Conservation (phyloP, 2,888 invertebrate species). For the Clivina fossor region DNA sequence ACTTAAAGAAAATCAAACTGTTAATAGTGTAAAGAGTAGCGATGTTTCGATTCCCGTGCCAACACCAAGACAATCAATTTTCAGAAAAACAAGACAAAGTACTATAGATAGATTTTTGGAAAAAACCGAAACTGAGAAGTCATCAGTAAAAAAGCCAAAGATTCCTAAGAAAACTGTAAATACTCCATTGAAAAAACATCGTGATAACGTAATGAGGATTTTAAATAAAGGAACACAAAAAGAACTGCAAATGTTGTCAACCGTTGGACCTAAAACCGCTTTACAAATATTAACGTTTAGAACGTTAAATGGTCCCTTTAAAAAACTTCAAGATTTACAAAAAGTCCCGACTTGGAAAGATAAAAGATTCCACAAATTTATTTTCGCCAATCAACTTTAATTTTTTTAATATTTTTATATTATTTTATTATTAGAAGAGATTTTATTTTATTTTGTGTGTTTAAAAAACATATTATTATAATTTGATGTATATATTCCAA, state of each 20-base stretch:
- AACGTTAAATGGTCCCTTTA: constrained; percentile 47
- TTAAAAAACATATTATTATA: too few species aligned
- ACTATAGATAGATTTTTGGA: background rate
- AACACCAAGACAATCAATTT: background rate
- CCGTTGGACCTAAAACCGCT: constrained; percentile 54
- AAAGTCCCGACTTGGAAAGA: constrained; percentile 50
- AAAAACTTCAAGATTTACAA: constrained; percentile 46
- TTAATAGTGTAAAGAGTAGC: background rate
- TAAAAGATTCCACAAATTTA: constrained; percentile 48
- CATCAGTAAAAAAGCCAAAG: too few species aligned
- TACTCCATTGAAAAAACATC: constrained; percentile 45
- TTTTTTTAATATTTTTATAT: background rate
- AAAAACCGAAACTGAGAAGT: background rate
- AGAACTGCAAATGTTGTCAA: constrained; percentile 51
- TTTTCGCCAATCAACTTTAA: constrained; percentile 41
- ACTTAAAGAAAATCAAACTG: too few species aligned
- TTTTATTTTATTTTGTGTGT: too few species aligned
- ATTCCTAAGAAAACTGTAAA: constrained; percentile 2
- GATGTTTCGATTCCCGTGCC: background rate
- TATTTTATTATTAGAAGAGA: too few species aligned
- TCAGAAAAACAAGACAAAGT: background rate
- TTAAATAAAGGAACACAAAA: constrained; percentile 51
- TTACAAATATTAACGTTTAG: constrained; percentile 49
- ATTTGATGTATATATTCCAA: too few species aligned
- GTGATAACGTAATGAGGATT: constrained; percentile 48